phyloP scores from a whole-genome alignment of 2,888 invertebrate genomes.

The Itoplectis maculator region DNA sequence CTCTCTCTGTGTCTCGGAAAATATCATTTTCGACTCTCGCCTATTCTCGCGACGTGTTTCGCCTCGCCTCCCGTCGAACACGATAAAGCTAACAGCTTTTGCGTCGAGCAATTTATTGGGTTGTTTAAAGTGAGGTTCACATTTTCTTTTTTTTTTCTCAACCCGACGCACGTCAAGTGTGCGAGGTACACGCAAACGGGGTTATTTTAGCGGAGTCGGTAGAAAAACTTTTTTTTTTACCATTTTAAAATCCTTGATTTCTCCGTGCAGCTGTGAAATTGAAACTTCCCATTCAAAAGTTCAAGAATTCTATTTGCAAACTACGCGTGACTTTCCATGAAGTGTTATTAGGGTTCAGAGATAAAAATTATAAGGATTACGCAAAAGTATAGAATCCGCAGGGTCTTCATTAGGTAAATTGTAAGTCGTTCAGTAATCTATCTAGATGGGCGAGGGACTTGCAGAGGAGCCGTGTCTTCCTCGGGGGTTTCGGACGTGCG shows the following conservation, averaged over 20 bases:
- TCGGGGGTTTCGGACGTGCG: background rate
- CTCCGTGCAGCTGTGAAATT: too few species aligned
- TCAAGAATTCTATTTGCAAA: background rate
- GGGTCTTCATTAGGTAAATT: slow-evolving; percentile 12
- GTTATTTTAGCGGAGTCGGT: too few species aligned
- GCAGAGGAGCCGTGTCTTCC: background rate
- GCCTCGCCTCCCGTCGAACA: too few species aligned
- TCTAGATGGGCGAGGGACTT: background rate
- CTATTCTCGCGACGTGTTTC: too few species aligned
- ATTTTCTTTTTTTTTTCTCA: too few species aligned
- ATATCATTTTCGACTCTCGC: slow-evolving; percentile 11
- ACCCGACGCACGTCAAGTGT: too few species aligned
- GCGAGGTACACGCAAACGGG: too few species aligned
- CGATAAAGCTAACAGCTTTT: too few species aligned
- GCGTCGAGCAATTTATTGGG: too few species aligned
- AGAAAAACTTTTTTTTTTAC: too few species aligned
- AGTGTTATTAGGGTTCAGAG: background rate
- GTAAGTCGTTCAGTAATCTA: slow-evolving; percentile 2
- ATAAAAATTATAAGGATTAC: background rate
- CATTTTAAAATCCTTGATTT: too few species aligned
- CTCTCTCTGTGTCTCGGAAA: background rate
- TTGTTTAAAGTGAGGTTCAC: slow-evolving; percentile 62
- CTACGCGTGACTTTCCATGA: background rate
- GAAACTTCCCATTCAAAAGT: too few species aligned
- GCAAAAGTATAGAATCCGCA: slow-evolving; percentile 13